Evolutionary conservation across 2,797 vertebrate species (phyloP), one percentile per base, ranked within the genome.

Genomic region (Ctenosaura bakeri): DNA sequence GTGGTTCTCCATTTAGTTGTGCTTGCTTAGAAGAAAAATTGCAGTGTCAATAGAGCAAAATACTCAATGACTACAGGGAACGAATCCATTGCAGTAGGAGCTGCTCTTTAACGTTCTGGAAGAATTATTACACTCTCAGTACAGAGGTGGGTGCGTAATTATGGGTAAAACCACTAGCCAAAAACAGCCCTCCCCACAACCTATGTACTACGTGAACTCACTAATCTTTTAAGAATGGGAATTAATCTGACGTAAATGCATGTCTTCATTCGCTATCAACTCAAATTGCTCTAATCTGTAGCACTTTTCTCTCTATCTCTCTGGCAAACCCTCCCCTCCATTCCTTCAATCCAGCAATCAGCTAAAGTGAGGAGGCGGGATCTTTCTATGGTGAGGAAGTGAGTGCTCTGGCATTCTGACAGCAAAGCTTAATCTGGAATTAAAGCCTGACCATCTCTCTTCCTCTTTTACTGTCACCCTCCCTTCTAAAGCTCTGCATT

Each of bases 221-320:
- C 89, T 90, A 95, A 94, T 52, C 87, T 29, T 85, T 83, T 64
- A 86, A 80, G 35, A 79, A 82, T 85, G 42, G 22, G 83, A 22
- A 80, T 79, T 73, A 16, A 87, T 91, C 92, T 92, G 87, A 87
- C 50, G 80, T 64, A 80, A 69, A 74, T 1, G 46, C 18, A 6
- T 71, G 50, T 69, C 90, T 94, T 46, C 38, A n/a, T 0, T 24
- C 8, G 22, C 87, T 91, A 79, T 73, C 83, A 62, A 66, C 18
- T 73, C 76, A 50, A 50, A 83, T 88, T 76, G 62, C 81, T 87
- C 64, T 90, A 87, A 90, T 89, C 87, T 73, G 26, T 74, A 78
- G 56, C 32, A 88, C n/a, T 88, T 87, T 42, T 16, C 59, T 20
- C 20, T 83, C 62, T 24, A 64, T 81, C 73, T 46, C 71, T 29